phyloP scores from a whole-genome alignment of 2,888 invertebrate species.

The Amphiduros pacificus region DNA sequence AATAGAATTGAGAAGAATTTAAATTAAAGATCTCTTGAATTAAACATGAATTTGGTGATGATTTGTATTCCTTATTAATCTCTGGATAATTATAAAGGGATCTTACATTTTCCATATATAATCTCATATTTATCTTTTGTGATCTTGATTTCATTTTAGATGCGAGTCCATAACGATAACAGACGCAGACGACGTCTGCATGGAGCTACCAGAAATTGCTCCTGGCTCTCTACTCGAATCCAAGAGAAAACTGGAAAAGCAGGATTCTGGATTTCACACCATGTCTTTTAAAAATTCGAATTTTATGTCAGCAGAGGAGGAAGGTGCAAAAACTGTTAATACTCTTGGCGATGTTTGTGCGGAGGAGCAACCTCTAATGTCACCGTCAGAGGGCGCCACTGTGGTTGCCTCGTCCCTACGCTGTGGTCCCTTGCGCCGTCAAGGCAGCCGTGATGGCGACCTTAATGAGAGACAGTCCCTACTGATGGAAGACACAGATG shows the following conservation, averaged over 20 bases:
- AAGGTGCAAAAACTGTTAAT: background rate
- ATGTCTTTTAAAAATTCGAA: constrained; percentile 20
- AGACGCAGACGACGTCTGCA: constrained; percentile 15
- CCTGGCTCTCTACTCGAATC: constrained; percentile 4
- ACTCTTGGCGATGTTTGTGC: no score
- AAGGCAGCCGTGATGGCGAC: constrained; percentile 9
- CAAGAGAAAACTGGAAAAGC: constrained; percentile 17
- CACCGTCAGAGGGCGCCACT: background rate
- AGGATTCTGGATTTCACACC: constrained; percentile 19
- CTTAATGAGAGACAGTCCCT: constrained; percentile 7
- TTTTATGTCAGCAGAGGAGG: constrained; percentile 13
- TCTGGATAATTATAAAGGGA: no score
- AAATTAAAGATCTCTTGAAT: no score
- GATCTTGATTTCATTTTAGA: background rate
- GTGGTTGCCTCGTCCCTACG: background rate
- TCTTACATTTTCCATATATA: no score
- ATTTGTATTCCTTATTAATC: no score
- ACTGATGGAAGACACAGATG: constrained; percentile 2
- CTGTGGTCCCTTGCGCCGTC: constrained; percentile 2
- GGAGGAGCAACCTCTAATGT: no score
- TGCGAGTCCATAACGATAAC: constrained; percentile 15
- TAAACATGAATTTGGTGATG: no score
- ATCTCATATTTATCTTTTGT: no score
- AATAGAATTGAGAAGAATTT: no score
- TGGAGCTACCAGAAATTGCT: constrained; percentile 14